Percentiles rank a stretch among this genome's conserved stretches.
phyloP scores from a whole-genome alignment of 2,797 vertebrate genomes.

The Jordanella pulchra region DNA sequence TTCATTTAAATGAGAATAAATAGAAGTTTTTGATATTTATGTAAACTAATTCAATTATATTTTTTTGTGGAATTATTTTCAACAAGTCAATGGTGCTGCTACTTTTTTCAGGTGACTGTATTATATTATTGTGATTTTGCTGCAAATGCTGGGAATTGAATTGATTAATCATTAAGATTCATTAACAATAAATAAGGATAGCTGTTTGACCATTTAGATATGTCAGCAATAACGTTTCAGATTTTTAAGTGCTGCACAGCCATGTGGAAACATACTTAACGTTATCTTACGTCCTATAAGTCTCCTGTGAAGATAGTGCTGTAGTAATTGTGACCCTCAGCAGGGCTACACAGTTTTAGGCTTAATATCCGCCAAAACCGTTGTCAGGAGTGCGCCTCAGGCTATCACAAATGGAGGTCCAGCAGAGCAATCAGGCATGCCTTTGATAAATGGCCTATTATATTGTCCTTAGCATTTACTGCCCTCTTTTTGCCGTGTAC shows the following conservation, averaged over 20 bases:
- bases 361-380: conserved; percentile 46
- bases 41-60: neutral
- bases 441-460: conserved; percentile 60
- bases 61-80: neutral
- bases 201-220: conserved; percentile 36
- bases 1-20: neutral
- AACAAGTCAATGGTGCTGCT: neutral
- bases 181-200: conserved; percentile 37
- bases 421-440: conserved; percentile 47
- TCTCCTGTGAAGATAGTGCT: conserved; percentile 61
- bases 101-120: neutral
- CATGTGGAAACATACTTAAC: conserved; percentile 64
- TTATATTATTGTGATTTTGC: neutral
- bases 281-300: conserved; percentile 58
- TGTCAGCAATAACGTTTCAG: conserved; percentile 29
- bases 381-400: conserved; percentile 51
- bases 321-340: conserved; percentile 69
- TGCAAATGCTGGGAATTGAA: neutral
- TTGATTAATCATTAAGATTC: conserved; percentile 33
- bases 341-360: conserved; percentile 59
- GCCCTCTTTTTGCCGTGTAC: conserved; percentile 51
- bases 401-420: conserved; percentile 57
- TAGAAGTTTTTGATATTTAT: neutral
- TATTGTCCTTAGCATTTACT: conserved; percentile 64
- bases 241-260: conserved; percentile 41